Percentiles rank a stretch among this genome's conserved stretches.
phyloP scores from a whole-genome alignment of 2,113 vertebrate species.

The Halichoerus grypus region DNA sequence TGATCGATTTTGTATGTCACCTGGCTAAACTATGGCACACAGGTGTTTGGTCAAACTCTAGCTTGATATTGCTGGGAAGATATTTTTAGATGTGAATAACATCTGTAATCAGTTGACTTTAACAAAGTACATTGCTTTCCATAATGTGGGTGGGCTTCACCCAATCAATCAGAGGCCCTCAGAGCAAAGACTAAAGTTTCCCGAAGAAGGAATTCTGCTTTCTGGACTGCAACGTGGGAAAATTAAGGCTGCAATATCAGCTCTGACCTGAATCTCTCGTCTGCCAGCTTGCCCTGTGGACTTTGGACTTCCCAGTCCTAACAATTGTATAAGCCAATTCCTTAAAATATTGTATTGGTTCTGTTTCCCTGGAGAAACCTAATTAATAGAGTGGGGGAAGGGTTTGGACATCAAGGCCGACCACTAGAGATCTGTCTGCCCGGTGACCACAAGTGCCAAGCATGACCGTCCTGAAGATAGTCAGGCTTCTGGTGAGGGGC shows the following conservation, averaged over 20 bases:
- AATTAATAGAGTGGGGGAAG: background rate
- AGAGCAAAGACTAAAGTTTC: background rate
- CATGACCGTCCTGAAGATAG: background rate
- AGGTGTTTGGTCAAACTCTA: background rate
- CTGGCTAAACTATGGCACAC: background rate
- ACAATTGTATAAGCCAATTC: accelerated
- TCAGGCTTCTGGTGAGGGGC: background rate
- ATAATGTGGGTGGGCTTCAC: background rate
- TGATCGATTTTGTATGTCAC: background rate
- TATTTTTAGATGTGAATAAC: background rate
- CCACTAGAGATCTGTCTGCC: background rate
- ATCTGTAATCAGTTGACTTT: background rate
- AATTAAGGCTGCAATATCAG: background rate
- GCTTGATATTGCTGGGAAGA: background rate
- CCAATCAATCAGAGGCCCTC: background rate
- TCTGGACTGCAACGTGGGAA: background rate
- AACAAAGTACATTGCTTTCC: background rate
- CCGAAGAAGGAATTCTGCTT: background rate
- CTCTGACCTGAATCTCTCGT: background rate
- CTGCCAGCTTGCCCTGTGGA: background rate
- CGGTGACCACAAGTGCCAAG: accelerated
- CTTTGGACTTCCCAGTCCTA: background rate
- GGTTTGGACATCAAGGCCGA: background rate
- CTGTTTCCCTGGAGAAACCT: background rate
- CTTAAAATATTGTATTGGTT: background rate